Evolutionary conservation across 92 coral and sea anemone genomes (phyloP).

Genomic region (Pocillopora grandis): DNA sequence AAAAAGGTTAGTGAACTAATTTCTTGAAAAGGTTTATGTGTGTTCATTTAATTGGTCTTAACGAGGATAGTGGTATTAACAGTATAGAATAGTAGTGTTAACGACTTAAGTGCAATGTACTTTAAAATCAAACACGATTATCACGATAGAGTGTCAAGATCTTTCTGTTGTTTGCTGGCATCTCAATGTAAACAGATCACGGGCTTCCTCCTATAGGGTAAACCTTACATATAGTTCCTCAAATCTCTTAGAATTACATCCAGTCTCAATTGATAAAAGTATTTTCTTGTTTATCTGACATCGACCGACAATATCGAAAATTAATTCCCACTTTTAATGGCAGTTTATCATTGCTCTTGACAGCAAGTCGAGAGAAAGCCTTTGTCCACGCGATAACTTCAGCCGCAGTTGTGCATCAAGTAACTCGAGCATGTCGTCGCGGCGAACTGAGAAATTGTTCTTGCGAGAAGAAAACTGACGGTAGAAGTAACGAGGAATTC

Average conservation of each 20-base stretch:
- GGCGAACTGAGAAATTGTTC: constrained; percentile 86
- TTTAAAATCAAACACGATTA: no score
- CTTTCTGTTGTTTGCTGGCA: no score
- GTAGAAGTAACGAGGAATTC: constrained; percentile 69
- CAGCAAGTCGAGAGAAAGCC: constrained; percentile 90
- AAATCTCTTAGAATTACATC: no score
- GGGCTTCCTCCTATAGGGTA: no score
- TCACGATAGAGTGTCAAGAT: no score
- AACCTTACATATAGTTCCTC: no score
- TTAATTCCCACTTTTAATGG: not conserved
- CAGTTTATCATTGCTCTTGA: not conserved
- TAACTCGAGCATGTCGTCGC: constrained; percentile 85
- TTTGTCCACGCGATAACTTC: constrained; percentile 90
- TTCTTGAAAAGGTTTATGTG: not conserved
- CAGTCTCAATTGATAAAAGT: no score
- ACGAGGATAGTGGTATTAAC: not conserved
- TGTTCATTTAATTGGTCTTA: not conserved
- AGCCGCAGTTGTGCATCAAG: constrained; percentile 94
- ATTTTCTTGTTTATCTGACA: no score
- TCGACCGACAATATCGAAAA: no score
- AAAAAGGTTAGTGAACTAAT: constrained; percentile 61
- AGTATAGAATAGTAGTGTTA: no score
- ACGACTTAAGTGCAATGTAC: no score
- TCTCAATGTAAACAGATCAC: no score
- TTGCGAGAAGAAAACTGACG: constrained; percentile 56